A percentile compares a stretch with the other conserved stretches of the same genome.
These are phyloP conservation scores for Sitta europaea DNA, from an alignment of 2,113 vertebrate genomes.

Conservation along the genomic window DNA sequence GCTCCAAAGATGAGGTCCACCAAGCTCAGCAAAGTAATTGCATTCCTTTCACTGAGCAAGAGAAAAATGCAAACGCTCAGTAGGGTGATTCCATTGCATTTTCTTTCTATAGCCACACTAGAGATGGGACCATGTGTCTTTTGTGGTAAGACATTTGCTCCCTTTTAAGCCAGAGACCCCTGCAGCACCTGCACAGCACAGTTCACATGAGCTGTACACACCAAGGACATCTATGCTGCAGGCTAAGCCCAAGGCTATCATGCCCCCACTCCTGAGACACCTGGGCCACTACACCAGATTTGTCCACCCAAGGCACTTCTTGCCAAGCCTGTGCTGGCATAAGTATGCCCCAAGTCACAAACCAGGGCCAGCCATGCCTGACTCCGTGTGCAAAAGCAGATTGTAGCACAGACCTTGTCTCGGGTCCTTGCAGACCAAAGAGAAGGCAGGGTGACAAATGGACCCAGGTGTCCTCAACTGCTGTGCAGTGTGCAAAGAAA, in stretches of 20 bases:
- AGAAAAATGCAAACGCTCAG: background rate
- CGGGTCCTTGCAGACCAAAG: background rate
- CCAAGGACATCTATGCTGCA: accelerated
- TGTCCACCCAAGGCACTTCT: background rate
- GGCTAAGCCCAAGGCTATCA: background rate
- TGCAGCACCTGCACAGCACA: background rate
- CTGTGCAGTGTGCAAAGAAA: background rate
- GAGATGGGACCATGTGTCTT: background rate
- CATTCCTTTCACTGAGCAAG: background rate
- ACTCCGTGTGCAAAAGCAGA: background rate
- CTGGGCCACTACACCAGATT: background rate
- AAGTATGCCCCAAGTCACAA: accelerated
- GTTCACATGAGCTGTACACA: accelerated
- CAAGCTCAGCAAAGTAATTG: background rate
- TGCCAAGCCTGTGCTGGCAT: background rate
- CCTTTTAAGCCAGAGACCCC: background rate
- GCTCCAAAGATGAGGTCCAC: background rate
- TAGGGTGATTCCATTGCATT: background rate
- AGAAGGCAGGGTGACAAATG: background rate
- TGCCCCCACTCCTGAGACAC: background rate
- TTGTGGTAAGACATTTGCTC: background rate
- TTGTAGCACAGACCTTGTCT: background rate
- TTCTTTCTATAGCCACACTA: background rate
- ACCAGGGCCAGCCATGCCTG: too few species aligned
- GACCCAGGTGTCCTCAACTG: background rate